Percentiles rank a stretch among this genome's conserved stretches.
phyloP scores from a whole-genome alignment of 1,140 invertebrate genomes.

The Scaptomyza hsui region DNA sequence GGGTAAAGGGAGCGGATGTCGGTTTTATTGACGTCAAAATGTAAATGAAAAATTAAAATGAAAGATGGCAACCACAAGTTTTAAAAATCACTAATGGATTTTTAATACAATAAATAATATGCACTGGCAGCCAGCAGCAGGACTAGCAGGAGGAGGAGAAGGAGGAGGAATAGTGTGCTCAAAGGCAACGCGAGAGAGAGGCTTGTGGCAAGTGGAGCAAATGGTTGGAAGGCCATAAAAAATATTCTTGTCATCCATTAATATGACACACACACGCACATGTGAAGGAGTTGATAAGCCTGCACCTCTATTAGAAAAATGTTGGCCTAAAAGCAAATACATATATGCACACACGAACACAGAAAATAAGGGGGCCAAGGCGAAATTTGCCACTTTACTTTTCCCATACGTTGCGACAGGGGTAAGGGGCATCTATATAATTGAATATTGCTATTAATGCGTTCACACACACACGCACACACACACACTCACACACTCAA shows the following conservation, averaged over 20 bases:
- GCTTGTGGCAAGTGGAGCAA: background rate
- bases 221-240: constrained; percentile 10
- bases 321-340: constrained; percentile 27
- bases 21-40: constrained; percentile 59
- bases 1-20: background rate
- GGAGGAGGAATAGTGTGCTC: background rate
- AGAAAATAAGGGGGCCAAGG: background rate
- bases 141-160: too few species aligned
- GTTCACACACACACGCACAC: constrained; percentile 27
- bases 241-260: constrained; percentile 69
- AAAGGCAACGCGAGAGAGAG: background rate
- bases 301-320: constrained; percentile 17
- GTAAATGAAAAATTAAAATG: constrained; percentile 71
- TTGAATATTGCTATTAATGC: constrained; percentile 78
- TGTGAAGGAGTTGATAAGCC: constrained; percentile 21
- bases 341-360: too few species aligned
- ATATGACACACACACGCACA: constrained; percentile 18
- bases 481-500: constrained; percentile 31
- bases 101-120: constrained; percentile 81
- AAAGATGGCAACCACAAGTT: constrained; percentile 71
- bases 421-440: constrained; percentile 55
- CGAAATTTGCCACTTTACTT: background rate
- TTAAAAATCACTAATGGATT: constrained; percentile 81
- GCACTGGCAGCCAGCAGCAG: constrained; percentile 9
- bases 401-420: background rate